Evolutionary conservation across 2,888 invertebrate genomes (phyloP).

Genomic region (Anthophora plumipes): DNA sequence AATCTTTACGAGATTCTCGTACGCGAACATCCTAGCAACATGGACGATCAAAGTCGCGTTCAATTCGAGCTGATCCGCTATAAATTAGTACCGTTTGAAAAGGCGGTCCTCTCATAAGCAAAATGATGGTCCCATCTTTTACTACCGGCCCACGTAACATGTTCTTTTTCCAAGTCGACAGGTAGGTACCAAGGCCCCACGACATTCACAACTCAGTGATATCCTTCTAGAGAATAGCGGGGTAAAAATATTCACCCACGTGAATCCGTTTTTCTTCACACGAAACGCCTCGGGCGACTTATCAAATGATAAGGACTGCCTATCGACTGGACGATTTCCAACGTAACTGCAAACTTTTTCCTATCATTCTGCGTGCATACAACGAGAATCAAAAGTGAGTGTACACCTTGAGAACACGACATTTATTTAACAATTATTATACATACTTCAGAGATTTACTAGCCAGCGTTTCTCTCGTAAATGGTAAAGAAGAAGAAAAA

Average conservation of each 20-base stretch:
- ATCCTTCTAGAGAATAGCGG: slow-evolving; percentile 45
- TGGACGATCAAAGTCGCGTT: background rate
- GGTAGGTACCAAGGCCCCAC: slow-evolving; percentile 11
- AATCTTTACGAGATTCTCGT: too few relatives aligned
- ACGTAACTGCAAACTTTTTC: background rate
- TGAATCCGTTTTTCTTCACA: slow-evolving; percentile 45
- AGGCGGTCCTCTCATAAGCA: slow-evolving; percentile 13
- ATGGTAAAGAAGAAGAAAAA: too few relatives aligned
- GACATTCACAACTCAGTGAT: slow-evolving; percentile 40
- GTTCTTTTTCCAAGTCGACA: slow-evolving; percentile 28
- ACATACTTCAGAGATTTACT: too few relatives aligned
- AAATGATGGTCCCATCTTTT: slow-evolving; percentile 37
- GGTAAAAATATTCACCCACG: slow-evolving; percentile 52
- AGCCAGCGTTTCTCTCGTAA: too few relatives aligned
- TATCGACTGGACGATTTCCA: slow-evolving; percentile 35
- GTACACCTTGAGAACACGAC: too few relatives aligned
- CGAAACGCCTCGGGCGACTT: slow-evolving; percentile 14
- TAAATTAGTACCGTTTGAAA: slow-evolving; percentile 6
- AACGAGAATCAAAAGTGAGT: too few relatives aligned
- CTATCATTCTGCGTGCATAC: background rate
- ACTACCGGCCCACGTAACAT: slow-evolving; percentile 57
- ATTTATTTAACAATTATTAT: too few relatives aligned
- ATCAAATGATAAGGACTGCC: slow-evolving; percentile 40
- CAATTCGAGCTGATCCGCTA: background rate
- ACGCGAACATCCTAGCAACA: background rate